Conservation (phyloP, 2,888 invertebrate species). For the Brachyptera risi region DNA sequence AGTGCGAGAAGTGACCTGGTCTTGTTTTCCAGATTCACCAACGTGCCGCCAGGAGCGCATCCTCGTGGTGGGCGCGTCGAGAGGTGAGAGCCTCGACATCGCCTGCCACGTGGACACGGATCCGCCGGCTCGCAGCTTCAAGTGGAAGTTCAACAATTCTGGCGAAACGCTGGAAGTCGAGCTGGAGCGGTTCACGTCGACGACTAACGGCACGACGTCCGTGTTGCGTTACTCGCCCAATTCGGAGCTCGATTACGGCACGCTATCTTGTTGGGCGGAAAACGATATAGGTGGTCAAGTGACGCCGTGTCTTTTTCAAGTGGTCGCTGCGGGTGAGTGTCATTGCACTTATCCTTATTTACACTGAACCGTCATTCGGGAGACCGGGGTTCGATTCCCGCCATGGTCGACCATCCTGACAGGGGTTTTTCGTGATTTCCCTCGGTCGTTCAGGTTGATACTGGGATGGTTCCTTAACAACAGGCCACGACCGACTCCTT, state of each 20-base stretch:
- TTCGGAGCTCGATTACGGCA: constrained; percentile 77
- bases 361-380: not conserved
- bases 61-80: constrained; percentile 81
- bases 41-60: constrained; percentile 74
- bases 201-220: constrained; percentile 66
- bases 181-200: constrained; percentile 67
- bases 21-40: constrained; percentile 77
- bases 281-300: constrained; percentile 80
- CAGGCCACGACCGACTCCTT: no score
- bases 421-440: no score
- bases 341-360: not conserved
- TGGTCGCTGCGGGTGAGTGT: constrained; percentile 84
- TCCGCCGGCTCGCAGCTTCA: constrained; percentile 83
- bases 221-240: constrained; percentile 53
- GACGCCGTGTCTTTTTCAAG: constrained; percentile 81
- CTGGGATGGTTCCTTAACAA: no score
- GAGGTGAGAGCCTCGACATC: constrained; percentile 81
- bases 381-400: no score
- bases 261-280: constrained; percentile 79
- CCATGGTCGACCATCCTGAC: no score
- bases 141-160: constrained; percentile 93
- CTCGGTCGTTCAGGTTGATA: no score
- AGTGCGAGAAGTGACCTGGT: no score
- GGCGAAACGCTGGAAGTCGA: constrained; percentile 83
- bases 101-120: constrained; percentile 88